Evolutionary conservation across 2,888 invertebrate genomes (phyloP).

Genomic region (Gari tellinella): DNA sequence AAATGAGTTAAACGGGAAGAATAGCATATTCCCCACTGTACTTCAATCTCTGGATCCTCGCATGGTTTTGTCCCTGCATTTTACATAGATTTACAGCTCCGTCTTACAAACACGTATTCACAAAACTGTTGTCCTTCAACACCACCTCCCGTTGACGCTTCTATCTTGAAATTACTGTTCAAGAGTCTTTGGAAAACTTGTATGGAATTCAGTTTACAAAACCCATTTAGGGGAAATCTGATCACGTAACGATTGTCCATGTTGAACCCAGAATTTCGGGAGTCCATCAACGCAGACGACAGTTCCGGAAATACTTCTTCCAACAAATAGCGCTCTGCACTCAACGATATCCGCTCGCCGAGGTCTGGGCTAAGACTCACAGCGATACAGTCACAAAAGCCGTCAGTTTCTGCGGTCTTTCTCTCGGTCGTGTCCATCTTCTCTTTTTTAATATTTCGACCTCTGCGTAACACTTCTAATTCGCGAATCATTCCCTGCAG

Average conservation of each 20-base stretch:
- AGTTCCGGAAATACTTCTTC: conserved; percentile 87
- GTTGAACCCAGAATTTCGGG: conserved; percentile 91
- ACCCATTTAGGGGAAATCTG: conserved; percentile 93
- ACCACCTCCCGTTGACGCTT: conserved; percentile 93
- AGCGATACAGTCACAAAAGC: conserved; percentile 90
- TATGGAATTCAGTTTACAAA: conserved; percentile 95
- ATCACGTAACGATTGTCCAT: conserved; percentile 93
- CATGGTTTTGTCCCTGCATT: too few relatives aligned
- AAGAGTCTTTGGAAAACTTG: conserved; percentile 93
- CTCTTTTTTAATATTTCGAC: conserved; percentile 64
- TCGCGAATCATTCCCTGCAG: conserved; percentile 87
- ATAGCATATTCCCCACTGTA: too few relatives aligned
- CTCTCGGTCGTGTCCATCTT: conserved; percentile 56
- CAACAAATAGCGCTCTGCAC: conserved; percentile 90
- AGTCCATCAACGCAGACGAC: conserved; percentile 90
- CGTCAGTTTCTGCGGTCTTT: conserved; percentile 33
- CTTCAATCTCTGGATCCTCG: too few relatives aligned
- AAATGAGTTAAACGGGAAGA: too few relatives aligned
- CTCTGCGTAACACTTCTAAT: conserved; percentile 71
- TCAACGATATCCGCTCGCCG: conserved; percentile 92
- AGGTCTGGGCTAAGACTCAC: conserved; percentile 92
- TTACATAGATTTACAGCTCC: conserved; percentile 62
- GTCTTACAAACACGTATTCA: conserved; percentile 91
- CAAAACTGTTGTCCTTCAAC: conserved; percentile 96
- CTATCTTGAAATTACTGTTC: conserved; percentile 91